Percentiles rank a stretch among this genome's conserved stretches.
These are phyloP conservation scores for Myotis findleyi DNA, from an alignment of 2,797 vertebrate genomes.

Conservation along the genomic window DNA sequence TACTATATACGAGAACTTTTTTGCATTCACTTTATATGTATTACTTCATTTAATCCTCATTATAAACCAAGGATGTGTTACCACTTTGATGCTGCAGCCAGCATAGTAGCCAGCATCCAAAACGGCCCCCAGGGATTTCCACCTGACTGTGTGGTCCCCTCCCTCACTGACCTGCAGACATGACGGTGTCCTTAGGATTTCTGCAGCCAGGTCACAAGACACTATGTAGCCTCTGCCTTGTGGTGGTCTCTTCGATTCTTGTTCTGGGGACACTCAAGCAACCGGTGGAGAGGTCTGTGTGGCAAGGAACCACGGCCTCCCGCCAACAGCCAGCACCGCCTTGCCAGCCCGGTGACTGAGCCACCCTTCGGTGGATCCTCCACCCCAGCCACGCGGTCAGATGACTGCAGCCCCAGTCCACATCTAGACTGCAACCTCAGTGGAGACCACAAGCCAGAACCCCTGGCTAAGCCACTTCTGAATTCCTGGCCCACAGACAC, in stretches of 20 bases:
- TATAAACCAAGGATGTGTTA: background rate
- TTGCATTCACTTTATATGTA: background rate
- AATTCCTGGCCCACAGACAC: background rate
- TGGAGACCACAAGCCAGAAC: background rate
- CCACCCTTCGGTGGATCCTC: rapidly evolving
- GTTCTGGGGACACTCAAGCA: background rate
- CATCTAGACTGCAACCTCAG: background rate
- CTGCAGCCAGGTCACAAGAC: background rate
- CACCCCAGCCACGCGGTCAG: background rate
- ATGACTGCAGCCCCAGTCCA: background rate
- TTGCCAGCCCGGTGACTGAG: background rate
- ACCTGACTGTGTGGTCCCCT: background rate
- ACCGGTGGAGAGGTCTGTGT: background rate
- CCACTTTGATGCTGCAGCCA: background rate
- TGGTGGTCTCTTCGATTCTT: background rate
- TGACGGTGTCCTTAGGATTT: background rate
- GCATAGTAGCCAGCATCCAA: background rate
- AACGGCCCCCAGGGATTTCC: background rate
- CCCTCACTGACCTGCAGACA: background rate
- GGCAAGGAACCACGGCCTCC: background rate
- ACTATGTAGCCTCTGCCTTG: background rate
- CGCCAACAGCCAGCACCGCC: background rate
- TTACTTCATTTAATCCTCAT: background rate
- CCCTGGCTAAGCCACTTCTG: background rate
- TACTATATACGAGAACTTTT: background rate